These are phyloP conservation scores for Lepisosteus osseus DNA, from an alignment of 2,113 vertebrate species.

Conservation along the genomic window DNA sequence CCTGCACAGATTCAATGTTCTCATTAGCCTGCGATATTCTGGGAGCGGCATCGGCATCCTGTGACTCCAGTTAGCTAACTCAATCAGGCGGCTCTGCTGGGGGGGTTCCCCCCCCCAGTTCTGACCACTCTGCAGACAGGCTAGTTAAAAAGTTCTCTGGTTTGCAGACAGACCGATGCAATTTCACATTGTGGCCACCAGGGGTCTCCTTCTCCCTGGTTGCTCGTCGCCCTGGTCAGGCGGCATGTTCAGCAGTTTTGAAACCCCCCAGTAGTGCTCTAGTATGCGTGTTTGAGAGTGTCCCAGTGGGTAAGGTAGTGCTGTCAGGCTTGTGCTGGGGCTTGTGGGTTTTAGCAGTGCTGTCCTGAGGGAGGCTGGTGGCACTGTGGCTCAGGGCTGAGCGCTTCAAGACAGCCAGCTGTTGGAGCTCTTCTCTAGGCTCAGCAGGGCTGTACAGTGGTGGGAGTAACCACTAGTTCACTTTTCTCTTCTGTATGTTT, in stretches of 20 bases:
- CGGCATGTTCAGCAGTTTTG: neutral
- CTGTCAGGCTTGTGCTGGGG: too few species aligned
- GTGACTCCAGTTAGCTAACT: slow-evolving; percentile 43
- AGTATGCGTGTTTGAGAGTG: neutral
- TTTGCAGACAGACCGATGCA: neutral
- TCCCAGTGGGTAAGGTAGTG: neutral
- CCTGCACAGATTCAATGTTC: slow-evolving; percentile 30
- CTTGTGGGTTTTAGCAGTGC: neutral
- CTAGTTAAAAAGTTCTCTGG: too few species aligned
- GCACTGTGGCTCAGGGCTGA: too few species aligned
- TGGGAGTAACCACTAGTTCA: too few species aligned
- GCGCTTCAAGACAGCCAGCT: too few species aligned
- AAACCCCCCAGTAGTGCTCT: neutral
- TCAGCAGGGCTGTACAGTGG: too few species aligned
- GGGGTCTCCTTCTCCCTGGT: neutral
- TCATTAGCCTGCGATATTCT: slow-evolving; percentile 32
- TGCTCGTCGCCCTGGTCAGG: neutral
- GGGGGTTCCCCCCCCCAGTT: neutral
- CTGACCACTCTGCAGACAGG: too few species aligned
- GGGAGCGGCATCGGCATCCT: slow-evolving; percentile 28
- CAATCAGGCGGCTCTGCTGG: slow-evolving; percentile 19
- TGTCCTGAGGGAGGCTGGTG: too few species aligned
- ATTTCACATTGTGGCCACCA: slow-evolving; percentile 17
- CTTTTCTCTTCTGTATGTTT: too few species aligned
- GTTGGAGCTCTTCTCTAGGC: too few species aligned